phyloP scores from a whole-genome alignment of 2,888 invertebrate species.

The Sarcophaga caerulescens region DNA sequence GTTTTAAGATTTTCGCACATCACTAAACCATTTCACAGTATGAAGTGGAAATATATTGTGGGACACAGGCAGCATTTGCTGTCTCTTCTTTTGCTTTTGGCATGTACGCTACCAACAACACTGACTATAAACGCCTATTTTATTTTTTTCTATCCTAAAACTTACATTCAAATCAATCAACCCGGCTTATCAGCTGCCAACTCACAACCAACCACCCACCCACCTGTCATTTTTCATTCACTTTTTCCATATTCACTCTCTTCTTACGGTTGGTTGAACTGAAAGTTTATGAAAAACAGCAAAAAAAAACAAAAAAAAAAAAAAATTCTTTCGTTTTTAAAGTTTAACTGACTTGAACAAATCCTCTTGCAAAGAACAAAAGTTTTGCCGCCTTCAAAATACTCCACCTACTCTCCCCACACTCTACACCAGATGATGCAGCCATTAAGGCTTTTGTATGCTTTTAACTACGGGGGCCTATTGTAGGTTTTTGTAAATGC shows the following conservation, averaged over 20 bases:
- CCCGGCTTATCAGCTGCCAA: too few relatives aligned
- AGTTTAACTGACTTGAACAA: conserved; percentile 28
- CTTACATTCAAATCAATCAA: too few relatives aligned
- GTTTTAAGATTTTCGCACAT: too few relatives aligned
- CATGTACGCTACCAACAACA: too few relatives aligned
- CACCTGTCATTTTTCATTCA: conserved; percentile 9
- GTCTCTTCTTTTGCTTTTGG: too few relatives aligned
- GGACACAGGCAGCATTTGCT: too few relatives aligned
- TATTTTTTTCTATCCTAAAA: too few relatives aligned
- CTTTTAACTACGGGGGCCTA: not conserved
- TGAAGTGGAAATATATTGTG: too few relatives aligned
- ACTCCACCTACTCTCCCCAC: not conserved
- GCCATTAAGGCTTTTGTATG: not conserved
- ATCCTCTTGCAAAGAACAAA: conserved; percentile 6
- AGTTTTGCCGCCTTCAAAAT: not conserved
- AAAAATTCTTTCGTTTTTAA: not conserved
- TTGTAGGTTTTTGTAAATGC: too few relatives aligned
- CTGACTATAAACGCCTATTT: too few relatives aligned
- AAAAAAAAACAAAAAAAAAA: not conserved
- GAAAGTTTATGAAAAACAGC: not conserved
- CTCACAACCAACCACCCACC: not conserved
- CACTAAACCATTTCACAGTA: too few relatives aligned
- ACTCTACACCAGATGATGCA: not conserved
- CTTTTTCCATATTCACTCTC: conserved; percentile 31
- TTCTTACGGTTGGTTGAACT: conserved; percentile 31